Conservation (phyloP, 2,113 vertebrate species). For the Dromaius novaehollandiae region DNA sequence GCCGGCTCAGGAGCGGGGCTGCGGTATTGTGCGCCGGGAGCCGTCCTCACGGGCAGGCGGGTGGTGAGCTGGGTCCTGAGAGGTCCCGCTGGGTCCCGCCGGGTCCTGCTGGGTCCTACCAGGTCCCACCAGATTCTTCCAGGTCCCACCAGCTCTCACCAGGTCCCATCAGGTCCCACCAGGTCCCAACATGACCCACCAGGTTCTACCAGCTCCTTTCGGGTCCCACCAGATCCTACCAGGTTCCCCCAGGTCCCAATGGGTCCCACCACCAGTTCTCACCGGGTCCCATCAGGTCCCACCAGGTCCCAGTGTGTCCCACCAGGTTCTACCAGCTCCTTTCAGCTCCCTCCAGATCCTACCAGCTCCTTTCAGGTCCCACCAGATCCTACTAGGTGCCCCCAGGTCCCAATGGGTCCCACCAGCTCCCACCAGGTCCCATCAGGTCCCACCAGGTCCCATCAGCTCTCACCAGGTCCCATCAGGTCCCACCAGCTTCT, state of each 20-base stretch:
- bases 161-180: not conserved
- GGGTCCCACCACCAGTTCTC: too few relatives aligned
- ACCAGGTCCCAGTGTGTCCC: not conserved
- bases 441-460: not conserved
- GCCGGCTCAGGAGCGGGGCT: conserved; percentile 26
- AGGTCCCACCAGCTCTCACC: not conserved
- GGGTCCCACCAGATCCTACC: not conserved
- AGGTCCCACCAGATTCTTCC: not conserved
- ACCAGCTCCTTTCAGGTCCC: not conserved
- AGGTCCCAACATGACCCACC: not conserved
- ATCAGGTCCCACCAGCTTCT: accelerated
- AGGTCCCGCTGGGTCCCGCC: not conserved
- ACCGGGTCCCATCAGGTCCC: not conserved
- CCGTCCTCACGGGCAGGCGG: not conserved
- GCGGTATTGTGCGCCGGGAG: conserved; percentile 21
- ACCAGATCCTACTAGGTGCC: not conserved
- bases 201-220: not conserved
- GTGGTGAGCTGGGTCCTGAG: not conserved
- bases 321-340: not conserved
- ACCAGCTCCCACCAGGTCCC: not conserved
- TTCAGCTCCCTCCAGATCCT: not conserved
- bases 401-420: not conserved
- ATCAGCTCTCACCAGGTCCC: not conserved
- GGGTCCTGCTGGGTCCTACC: not conserved
- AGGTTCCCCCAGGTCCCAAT: not conserved